Percentiles rank a stretch among this genome's conserved stretches.
phyloP scores from a whole-genome alignment of 2,797 vertebrate genomes.

The Lycodopsis pacificus region DNA sequence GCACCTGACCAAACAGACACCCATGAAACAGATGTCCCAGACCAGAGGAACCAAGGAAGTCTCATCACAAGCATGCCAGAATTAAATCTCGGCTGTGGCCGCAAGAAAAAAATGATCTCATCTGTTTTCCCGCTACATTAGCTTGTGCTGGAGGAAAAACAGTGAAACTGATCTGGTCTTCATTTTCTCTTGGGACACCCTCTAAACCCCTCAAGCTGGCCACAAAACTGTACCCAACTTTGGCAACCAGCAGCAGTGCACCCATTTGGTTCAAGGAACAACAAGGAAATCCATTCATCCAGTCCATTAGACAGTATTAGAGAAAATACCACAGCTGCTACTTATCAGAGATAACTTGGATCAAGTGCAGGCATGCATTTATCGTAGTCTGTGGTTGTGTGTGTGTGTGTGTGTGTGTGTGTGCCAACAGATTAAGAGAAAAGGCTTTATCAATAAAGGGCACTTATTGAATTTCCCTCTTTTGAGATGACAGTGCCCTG shows the following conservation, averaged over 20 bases:
- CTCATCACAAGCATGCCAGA: neutral
- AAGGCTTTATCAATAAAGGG: conserved; percentile 26
- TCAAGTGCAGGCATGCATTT: conserved; percentile 17
- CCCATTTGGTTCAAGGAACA: neutral
- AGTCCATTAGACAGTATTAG: conserved; percentile 33
- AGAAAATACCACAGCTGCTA: conserved; percentile 44
- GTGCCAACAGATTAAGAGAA: conserved; percentile 31
- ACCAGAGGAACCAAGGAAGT: conserved; percentile 1
- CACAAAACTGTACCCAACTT: conserved; percentile 18
- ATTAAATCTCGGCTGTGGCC: neutral
- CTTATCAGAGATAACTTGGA: conserved; percentile 25
- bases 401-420: conserved; percentile 21
- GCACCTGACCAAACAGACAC: neutral
- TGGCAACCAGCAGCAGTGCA: conserved; percentile 22
- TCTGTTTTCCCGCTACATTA: conserved; percentile 7
- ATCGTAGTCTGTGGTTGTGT: neutral
- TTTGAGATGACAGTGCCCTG: conserved; percentile 13
- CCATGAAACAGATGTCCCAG: neutral
- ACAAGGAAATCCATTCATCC: neutral
- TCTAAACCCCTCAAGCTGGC: neutral
- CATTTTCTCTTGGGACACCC: conserved; percentile 10
- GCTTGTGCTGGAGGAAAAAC: conserved; percentile 1
- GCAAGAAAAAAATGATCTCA: conserved; percentile 18
- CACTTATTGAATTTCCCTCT: conserved; percentile 18
- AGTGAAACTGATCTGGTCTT: conserved; percentile 3